A percentile compares a stretch with the other conserved stretches of the same genome.
Evolutionary conservation across 2,888 invertebrate genomes (phyloP).

Genomic region (Ceramica pisi): DNA sequence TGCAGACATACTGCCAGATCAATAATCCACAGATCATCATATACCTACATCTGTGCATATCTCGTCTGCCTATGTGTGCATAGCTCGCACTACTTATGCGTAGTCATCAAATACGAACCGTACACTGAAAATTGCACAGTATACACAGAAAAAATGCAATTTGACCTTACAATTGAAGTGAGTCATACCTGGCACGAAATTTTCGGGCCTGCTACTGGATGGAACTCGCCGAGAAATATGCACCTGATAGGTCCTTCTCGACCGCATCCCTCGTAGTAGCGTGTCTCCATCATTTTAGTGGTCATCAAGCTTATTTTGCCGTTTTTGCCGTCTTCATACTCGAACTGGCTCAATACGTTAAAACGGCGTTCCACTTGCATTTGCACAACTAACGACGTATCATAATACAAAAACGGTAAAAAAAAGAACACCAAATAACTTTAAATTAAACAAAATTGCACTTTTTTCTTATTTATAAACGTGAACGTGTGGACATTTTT

Average conservation of each 20-base stretch:
- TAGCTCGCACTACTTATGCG: constrained; percentile 24
- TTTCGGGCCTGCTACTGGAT: constrained; percentile 95
- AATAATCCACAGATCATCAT: constrained; percentile 54
- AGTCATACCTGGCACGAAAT: constrained; percentile 94
- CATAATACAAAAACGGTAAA: constrained; percentile 59
- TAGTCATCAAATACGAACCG: constrained; percentile 20
- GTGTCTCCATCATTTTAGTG: constrained; percentile 85
- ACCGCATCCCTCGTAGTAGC: constrained; percentile 92
- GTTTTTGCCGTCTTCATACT: constrained; percentile 71
- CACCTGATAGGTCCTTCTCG: constrained; percentile 95
- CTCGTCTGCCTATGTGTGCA: constrained; percentile 1
- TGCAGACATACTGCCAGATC: constrained; percentile 47
- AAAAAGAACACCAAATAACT: constrained; percentile 47
- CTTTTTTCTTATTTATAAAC: constrained; percentile 26
- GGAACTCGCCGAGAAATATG: constrained; percentile 95
- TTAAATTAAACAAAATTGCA: constrained; percentile 42
- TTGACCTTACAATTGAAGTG: constrained; percentile 39
- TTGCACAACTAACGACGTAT: constrained; percentile 66
- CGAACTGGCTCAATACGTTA: constrained; percentile 65
- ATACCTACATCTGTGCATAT: constrained; percentile 15
- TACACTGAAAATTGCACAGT: constrained; percentile 13
- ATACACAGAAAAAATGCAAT: constrained; percentile 17
- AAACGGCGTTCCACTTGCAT: constrained; percentile 71
- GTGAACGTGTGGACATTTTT: constrained; percentile 56
- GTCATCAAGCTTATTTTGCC: constrained; percentile 73